These are phyloP conservation scores for Plotosus lineatus DNA, from an alignment of 2,113 vertebrate species.

Conservation along the genomic window DNA sequence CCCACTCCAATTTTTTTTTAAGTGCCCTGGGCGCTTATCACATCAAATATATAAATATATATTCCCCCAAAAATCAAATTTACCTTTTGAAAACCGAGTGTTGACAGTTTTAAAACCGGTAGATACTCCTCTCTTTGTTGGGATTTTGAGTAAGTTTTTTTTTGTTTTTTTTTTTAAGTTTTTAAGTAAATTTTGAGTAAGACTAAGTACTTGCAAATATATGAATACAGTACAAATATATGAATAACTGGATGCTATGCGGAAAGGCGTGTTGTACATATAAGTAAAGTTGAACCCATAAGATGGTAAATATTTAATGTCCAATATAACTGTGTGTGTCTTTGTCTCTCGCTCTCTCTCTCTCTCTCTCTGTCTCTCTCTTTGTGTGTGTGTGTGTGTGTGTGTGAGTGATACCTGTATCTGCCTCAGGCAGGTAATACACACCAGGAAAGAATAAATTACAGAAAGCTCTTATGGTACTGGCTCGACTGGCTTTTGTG, in stretches of 20 bases:
- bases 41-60: too few relatives aligned
- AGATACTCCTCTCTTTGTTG: not conserved
- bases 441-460: slow-evolving; percentile 6
- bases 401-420: not conserved
- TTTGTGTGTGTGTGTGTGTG: not conserved
- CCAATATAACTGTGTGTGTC: not conserved
- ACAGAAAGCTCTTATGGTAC: not conserved
- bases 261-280: not conserved
- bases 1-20: not conserved
- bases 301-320: not conserved
- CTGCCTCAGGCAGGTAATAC: not conserved
- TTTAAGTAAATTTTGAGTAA: too few relatives aligned
- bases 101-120: not conserved
- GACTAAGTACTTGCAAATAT: not conserved
- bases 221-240: not conserved
- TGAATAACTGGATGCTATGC: not conserved
- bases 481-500: not conserved
- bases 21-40: too few relatives aligned
- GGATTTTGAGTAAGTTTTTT: not conserved
- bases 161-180: too few relatives aligned
- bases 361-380: too few relatives aligned
- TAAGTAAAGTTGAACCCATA: not conserved
- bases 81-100: not conserved
- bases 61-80: too few relatives aligned
- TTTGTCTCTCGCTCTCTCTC: too few relatives aligned